Conservation (phyloP, 2,113 vertebrate species). For the Furnarius figulus region DNA sequence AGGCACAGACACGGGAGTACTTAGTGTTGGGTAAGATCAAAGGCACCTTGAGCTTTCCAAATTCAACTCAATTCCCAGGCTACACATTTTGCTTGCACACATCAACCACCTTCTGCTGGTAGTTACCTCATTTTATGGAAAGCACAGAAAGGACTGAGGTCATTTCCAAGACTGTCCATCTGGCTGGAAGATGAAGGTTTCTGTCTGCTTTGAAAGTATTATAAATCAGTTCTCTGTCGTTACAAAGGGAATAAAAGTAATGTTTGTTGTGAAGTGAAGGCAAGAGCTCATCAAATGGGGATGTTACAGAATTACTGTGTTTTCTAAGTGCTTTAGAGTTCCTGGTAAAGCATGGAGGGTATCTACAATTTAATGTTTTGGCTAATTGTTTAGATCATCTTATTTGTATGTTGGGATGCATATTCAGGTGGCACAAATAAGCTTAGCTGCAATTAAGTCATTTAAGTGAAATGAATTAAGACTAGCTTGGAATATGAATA, state of each 20-base stretch:
- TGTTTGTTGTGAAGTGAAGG: neutral
- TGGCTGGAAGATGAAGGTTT: slow-evolving; percentile 25
- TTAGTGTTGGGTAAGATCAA: neutral
- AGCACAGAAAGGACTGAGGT: neutral
- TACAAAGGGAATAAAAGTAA: neutral
- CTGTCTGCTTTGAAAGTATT: neutral
- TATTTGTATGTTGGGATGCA: neutral
- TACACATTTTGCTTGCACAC: neutral
- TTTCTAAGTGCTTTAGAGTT: neutral
- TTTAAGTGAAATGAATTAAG: neutral
- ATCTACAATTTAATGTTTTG: neutral
- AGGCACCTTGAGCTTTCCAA: neutral
- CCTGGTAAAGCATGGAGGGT: neutral
- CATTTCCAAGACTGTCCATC: neutral
- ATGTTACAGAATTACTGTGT: neutral
- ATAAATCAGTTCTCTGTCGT: neutral
- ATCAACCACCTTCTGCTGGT: neutral
- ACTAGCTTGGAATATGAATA: neutral
- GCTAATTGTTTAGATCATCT: neutral
- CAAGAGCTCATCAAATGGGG: neutral
- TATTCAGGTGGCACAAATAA: neutral
- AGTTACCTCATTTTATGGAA: slow-evolving; percentile 42
- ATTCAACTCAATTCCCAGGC: neutral
- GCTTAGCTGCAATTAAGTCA: neutral
- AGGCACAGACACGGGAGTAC: neutral